Percentiles rank a stretch among this genome's conserved stretches.
Evolutionary conservation across 1,140 invertebrate genomes (phyloP).

Genomic region (Galendromus occidentalis): DNA sequence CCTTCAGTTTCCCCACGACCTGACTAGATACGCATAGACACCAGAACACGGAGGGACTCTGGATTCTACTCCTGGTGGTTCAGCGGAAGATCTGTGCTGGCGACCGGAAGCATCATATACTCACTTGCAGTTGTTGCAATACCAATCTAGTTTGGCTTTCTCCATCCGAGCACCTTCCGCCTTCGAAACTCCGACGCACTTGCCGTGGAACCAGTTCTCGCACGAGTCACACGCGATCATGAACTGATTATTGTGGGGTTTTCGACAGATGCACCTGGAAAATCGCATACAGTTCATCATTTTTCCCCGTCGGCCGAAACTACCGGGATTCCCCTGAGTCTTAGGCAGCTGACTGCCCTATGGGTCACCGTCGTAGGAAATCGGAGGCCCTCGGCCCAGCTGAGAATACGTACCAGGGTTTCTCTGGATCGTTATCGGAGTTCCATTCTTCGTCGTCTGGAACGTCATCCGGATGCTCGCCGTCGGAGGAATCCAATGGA

Average conservation of each 20-base stretch:
- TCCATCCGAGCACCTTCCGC: slow-evolving; percentile 62
- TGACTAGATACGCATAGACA: no score
- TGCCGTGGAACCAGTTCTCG: slow-evolving; percentile 92
- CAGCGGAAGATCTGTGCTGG: no score
- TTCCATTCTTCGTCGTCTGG: slow-evolving; percentile 4
- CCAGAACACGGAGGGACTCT: no score
- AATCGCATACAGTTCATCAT: background rate
- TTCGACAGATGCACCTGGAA: slow-evolving; percentile 26
- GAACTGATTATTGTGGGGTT: slow-evolving; percentile 26
- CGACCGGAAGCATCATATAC: background rate
- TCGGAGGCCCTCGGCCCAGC: background rate
- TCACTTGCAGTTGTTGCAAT: slow-evolving; percentile 34
- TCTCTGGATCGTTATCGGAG: slow-evolving; percentile 5
- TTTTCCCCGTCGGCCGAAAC: background rate
- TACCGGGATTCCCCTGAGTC: background rate
- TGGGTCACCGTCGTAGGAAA: background rate
- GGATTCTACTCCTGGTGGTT: no score
- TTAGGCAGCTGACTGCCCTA: no score
- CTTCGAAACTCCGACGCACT: slow-evolving; percentile 80
- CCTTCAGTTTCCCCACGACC: no score
- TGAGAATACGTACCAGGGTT: slow-evolving; percentile 1
- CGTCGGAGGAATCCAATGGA: no score
- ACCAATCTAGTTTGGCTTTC: slow-evolving; percentile 64
- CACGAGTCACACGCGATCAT: slow-evolving; percentile 95
- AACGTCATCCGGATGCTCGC: background rate